phyloP scores from a whole-genome alignment of 2,888 invertebrate species.

The Thera britannica region DNA sequence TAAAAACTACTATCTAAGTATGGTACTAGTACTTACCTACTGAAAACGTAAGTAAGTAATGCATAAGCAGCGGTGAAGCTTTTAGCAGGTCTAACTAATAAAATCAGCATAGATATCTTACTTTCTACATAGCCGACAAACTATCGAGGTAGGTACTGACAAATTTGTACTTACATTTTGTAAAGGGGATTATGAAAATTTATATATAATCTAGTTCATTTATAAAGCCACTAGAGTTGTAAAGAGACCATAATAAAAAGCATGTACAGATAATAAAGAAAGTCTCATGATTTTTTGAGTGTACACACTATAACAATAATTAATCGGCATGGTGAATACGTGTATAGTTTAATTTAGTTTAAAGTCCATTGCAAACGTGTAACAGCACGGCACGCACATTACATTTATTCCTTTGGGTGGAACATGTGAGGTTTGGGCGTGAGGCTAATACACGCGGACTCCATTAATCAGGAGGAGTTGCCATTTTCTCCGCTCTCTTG shows the following conservation, averaged over 20 bases:
- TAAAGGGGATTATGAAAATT: slow-evolving; percentile 19
- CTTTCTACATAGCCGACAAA: slow-evolving; percentile 18
- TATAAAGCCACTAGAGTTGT: slow-evolving; percentile 27
- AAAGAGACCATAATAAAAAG: slow-evolving; percentile 22
- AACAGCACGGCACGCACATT: slow-evolving; percentile 29
- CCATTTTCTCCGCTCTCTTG: slow-evolving; percentile 90
- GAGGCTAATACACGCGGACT: slow-evolving; percentile 55
- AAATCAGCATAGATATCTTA: slow-evolving; percentile 24
- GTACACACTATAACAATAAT: slow-evolving; percentile 15
- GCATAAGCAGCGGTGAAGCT: background rate
- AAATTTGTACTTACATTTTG: slow-evolving; percentile 32
- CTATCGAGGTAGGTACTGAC: slow-evolving; percentile 24
- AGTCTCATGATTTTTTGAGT: slow-evolving; percentile 29
- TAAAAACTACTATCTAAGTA: slow-evolving; percentile 14
- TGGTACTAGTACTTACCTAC: slow-evolving; percentile 6
- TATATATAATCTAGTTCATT: slow-evolving; percentile 25
- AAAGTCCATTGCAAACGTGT: slow-evolving; percentile 31
- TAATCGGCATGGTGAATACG: slow-evolving; percentile 15
- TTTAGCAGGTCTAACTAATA: slow-evolving; percentile 10
- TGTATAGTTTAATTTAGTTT: slow-evolving; percentile 19
- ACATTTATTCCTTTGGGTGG: slow-evolving; percentile 60
- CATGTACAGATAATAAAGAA: slow-evolving; percentile 23
- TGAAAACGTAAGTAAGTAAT: slow-evolving; percentile 4
- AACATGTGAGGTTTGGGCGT: slow-evolving; percentile 63
- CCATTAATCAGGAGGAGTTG: slow-evolving; percentile 78